Evolutionary conservation across 2,797 vertebrate genomes (phyloP).

Genomic region (Sebastiscus albofasciatus): DNA sequence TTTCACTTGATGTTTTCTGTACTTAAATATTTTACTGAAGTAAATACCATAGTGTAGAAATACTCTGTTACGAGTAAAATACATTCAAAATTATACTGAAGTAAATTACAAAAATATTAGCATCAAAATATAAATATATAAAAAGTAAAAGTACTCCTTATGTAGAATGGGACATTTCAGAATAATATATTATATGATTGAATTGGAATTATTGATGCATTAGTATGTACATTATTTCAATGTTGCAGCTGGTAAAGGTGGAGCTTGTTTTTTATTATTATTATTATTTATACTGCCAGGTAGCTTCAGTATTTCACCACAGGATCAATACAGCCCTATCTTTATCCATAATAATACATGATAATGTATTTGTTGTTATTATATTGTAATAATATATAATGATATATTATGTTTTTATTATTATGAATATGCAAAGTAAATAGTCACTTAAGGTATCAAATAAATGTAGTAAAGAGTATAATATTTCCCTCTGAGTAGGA

Average conservation of each 20-base stretch:
- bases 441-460: not conserved
- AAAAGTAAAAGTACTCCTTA: too few relatives aligned
- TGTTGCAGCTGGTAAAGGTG: not conserved
- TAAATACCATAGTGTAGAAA: not conserved
- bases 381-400: not conserved
- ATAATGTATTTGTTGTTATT: not conserved
- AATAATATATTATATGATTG: not conserved
- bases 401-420: not conserved
- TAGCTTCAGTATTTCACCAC: not conserved
- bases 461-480: not conserved
- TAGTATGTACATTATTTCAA: not conserved
- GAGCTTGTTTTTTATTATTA: too few relatives aligned
- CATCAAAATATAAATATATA: too few relatives aligned
- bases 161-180: too few relatives aligned
- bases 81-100: too few relatives aligned
- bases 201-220: not conserved
- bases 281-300: not conserved
- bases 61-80: accelerated
- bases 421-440: not conserved
- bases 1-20: not conserved
- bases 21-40: too few relatives aligned
- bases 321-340: not conserved
- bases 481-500: not conserved
- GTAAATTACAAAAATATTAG: too few relatives aligned
- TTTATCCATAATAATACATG: not conserved